A percentile compares a stretch with the other conserved stretches of the same genome.
These are phyloP conservation scores for Patella pellucida DNA, from an alignment of 2,888 invertebrate species.

Conservation along the genomic window DNA sequence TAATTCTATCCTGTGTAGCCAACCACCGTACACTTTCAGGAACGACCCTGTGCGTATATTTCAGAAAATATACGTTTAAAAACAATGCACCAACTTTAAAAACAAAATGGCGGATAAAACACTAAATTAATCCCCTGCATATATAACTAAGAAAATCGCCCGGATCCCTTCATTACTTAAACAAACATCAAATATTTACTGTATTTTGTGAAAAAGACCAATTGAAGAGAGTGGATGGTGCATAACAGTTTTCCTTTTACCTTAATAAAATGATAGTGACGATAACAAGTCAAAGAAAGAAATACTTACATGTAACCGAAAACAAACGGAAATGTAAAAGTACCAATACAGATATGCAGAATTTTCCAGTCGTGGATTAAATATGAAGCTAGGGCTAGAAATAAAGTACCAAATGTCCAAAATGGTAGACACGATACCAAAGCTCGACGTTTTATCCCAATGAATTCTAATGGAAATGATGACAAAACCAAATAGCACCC, in stretches of 20 bases:
- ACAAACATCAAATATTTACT: no score
- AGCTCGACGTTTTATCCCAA: conserved; percentile 23
- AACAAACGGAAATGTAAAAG: conserved; percentile 14
- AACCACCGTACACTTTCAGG: conserved; percentile 50
- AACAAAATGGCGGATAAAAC: no score
- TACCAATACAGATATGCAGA: conserved; percentile 17
- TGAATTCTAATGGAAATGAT: conserved; percentile 25
- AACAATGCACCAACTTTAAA: no score
- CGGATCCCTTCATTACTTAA: no score
- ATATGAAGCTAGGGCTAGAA: conserved; percentile 16
- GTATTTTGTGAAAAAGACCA: no score
- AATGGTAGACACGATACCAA: conserved; percentile 11
- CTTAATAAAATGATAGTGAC: no score
- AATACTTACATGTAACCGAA: conserved; percentile 23
- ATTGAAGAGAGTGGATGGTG: no score
- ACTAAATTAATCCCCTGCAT: no score
- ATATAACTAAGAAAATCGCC: no score
- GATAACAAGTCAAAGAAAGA: no score
- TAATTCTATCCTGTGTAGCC: conserved; percentile 31
- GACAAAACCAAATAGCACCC: conserved; percentile 33
- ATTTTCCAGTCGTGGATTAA: conserved; percentile 27
- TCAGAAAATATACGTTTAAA: no score
- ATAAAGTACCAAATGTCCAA: conserved; percentile 19
- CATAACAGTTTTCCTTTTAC: no score
- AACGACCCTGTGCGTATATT: conserved; percentile 31